Base-by-base conservation (phyloP, 2,888 invertebrate genomes). In the Ellobium chinense region DNA sequence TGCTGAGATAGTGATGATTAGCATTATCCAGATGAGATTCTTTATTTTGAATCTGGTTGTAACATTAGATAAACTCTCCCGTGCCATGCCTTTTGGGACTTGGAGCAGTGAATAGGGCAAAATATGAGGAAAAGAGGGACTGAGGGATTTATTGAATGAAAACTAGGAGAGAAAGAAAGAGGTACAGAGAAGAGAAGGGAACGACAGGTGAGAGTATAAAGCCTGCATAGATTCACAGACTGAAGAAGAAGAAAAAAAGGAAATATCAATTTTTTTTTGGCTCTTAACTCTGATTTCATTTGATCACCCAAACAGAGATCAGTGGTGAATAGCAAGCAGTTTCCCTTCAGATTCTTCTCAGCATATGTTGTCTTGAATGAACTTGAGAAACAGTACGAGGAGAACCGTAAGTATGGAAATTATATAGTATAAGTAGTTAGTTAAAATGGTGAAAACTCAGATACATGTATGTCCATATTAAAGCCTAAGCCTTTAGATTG, bases 291-390 rank as follows among this genome's bases (percentile, higher is more conserved):
- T n/a, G n/a, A n/a, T 46, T 46, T 46, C 18, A 12, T 27, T 60
- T 27, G 9, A 7, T 36, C 54, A 24, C 34, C 78, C 31, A 87
- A 89, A 27, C 88, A 93, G 92, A 88, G 88, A 79, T 88, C 90
- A 60, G 92, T 93, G 21, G 88, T 91, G 66, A 91, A 92, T 87
- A 93, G 93, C 85, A 91, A 91, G 72, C 93, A 93, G 89, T 92
- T 93, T 84, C 93, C 94, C 27, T 93, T 93, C 87, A 87, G 93
- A 24, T 94, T 93, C 86, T 93, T 93, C 90, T 92, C 93, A 27
- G 94, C 94, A 18, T 93, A 92, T 86, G 90, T 92, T 83, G 92
- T 91, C 12, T 85, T 94, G 46, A 86, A 86, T 62, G 85, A 90
- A 31, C 85, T 93, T 66, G 88, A 91, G 78, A 86, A 87, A 56